phyloP scores from a whole-genome alignment of 2,113 vertebrate species.

The Ranitomeya variabilis region DNA sequence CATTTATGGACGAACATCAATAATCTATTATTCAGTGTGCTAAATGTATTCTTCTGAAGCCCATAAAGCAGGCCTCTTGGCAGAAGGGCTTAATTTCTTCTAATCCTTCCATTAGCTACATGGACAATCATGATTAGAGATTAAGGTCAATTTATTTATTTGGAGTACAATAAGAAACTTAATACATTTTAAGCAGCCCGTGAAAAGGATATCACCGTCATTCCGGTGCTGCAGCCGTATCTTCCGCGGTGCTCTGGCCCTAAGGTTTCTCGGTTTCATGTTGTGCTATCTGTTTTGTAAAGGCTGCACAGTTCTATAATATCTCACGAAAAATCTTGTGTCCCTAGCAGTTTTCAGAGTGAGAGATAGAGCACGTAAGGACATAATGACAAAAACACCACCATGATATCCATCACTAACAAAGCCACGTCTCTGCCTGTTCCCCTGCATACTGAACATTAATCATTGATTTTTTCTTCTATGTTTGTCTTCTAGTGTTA shows the following conservation, averaged over 20 bases:
- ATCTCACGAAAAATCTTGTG: constrained; percentile 46
- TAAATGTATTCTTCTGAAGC: constrained; percentile 51
- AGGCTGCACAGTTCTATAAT: not conserved
- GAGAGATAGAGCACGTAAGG: constrained; percentile 24
- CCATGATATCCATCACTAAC: constrained; percentile 27
- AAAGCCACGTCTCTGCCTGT: not conserved
- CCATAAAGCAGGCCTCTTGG: constrained; percentile 53
- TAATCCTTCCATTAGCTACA: constrained; percentile 57
- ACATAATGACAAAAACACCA: constrained; percentile 36
- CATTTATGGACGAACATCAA: constrained; percentile 54
- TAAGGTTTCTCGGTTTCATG: constrained; percentile 34
- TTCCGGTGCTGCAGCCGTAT: not conserved
- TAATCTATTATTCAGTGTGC: constrained; percentile 53
- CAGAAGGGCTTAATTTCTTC: constrained; percentile 53
- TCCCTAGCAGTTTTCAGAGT: constrained; percentile 26
- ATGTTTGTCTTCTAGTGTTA: not conserved
- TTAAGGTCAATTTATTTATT: constrained; percentile 59
- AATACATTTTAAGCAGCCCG: constrained; percentile 34
- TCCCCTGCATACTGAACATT: not conserved
- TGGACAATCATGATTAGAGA: constrained; percentile 53
- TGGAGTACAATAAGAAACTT: constrained; percentile 34
- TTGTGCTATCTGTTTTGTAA: constrained; percentile 29
- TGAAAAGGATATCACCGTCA: constrained; percentile 26
- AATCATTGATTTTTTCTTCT: constrained; percentile 37
- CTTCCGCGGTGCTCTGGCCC: not conserved